Evolutionary conservation across 2,888 invertebrate genomes (phyloP), one percentile per base, ranked within the genome.

Genomic region (Coleophora flavipennella): DNA sequence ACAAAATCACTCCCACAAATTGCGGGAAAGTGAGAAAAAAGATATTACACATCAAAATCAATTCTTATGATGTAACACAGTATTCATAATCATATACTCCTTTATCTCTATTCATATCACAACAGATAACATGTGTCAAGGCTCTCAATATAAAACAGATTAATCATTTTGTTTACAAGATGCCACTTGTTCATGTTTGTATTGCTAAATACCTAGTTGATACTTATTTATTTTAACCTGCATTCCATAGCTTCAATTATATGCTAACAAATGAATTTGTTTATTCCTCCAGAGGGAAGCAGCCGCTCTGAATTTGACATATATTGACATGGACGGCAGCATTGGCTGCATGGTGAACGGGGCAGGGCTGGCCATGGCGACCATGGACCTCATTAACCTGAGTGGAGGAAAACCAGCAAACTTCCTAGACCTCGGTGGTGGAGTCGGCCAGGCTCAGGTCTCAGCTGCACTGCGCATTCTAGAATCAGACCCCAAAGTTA

Each of bases 351-450:
- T 90, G 90, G 99, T 99, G 0, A 99, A 99, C 85, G 99, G 99
- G 13, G 99, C 99, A 50, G 99, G 99, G 1, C 85, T 99, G 38
- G 99, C 99, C 3, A 99, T 99, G 99, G 99, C 99, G 2, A 99
- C 99, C 7, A 98, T 99, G 99, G 99, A 99, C 68, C 96, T 99
- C 31, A 98, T 99, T 46, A 96, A 95, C 66, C 80, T 99, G 31
- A 92, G 97, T 74, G 99, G 99, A 12, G 99, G 99, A 10, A 90
- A 89, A 51, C 99, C 99, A 8, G 99, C 99, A 0, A 99, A 99
- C 77, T 99, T 99, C 80, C 86, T 99, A 36, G 99, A 99, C 69
- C 94, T 98, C 35, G 99, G 99, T 13, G 99, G 99, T 39, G 91
- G 92, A 42, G 99, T 99, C 0, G 95, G 94, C 40, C 97, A 98